phyloP scores from a whole-genome alignment of 2,113 vertebrate genomes.

The Eleginops maclovinus region DNA sequence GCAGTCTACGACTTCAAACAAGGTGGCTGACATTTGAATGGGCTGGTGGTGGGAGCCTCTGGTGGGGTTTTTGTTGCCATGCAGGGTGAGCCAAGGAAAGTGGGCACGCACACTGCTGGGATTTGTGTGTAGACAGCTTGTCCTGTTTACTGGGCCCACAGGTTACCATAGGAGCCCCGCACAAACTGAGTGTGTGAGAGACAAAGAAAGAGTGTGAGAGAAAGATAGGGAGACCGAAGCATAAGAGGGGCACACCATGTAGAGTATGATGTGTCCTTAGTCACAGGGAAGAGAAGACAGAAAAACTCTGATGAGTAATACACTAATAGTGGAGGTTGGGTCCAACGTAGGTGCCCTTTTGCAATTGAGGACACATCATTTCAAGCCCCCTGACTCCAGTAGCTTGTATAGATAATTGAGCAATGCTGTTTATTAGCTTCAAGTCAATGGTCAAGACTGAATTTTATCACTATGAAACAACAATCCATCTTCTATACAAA shows the following conservation, averaged over 20 bases:
- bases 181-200: conserved; percentile 58
- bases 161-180: conserved; percentile 79
- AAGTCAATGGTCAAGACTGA: not conserved
- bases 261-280: conserved; percentile 43
- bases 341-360: conserved; percentile 38
- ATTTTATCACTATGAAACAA: not conserved
- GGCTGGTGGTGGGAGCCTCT: conserved; percentile 74
- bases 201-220: conserved; percentile 63
- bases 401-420: conserved; percentile 27
- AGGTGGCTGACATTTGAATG: conserved; percentile 81
- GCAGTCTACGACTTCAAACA: conserved; percentile 77
- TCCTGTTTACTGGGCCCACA: conserved; percentile 76
- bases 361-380: conserved; percentile 19
- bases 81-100: conserved; percentile 78
- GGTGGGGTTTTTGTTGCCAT: conserved; percentile 78
- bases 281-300: conserved; percentile 37
- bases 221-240: conserved; percentile 43
- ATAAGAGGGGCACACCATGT: conserved; percentile 16
- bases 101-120: conserved; percentile 71
- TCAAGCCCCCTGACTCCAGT: conserved; percentile 13
- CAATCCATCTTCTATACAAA: not conserved
- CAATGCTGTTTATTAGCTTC: not conserved
- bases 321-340: conserved; percentile 46
- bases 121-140: conserved; percentile 75
- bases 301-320: conserved; percentile 46